These are phyloP conservation scores for Psix sp. DNA, from an alignment of 1,140 invertebrate species.

Conservation along the genomic window DNA sequence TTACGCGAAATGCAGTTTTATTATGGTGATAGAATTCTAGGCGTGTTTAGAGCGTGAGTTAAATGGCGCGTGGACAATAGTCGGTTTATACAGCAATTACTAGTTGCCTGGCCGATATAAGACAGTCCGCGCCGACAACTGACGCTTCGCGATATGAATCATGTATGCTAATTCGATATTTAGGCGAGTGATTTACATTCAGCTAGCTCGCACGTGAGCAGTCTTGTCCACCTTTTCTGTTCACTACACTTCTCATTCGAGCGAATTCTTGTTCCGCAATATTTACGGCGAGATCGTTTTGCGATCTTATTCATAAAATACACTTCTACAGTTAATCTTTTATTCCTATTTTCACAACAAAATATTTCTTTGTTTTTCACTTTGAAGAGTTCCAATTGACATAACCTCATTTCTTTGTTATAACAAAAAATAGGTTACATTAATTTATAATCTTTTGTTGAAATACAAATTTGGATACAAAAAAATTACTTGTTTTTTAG, in stretches of 20 bases:
- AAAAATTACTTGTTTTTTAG: no score
- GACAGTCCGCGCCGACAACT: constrained; percentile 27
- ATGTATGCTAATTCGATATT: constrained; percentile 65
- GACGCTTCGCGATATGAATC: constrained; percentile 58
- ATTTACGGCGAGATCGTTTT: constrained; percentile 14
- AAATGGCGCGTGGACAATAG: constrained; percentile 67
- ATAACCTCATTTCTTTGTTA: no score
- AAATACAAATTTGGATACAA: no score
- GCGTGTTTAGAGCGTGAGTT: constrained; percentile 53
- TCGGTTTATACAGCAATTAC: constrained; percentile 56
- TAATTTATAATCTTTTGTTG: no score
- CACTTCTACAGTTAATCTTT: no score
- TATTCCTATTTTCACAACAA: no score
- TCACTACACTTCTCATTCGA: constrained; percentile 14
- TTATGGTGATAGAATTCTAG: constrained; percentile 42
- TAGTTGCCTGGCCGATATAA: constrained; percentile 33
- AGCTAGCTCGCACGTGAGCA: constrained; percentile 25
- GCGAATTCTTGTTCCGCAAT: constrained; percentile 24
- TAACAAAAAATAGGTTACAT: no score
- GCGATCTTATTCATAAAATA: no score
- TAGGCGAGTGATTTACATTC: constrained; percentile 63
- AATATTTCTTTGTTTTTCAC: no score
- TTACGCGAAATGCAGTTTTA: constrained; percentile 36
- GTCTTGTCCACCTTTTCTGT: constrained; percentile 33
- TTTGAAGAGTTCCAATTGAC: no score